A percentile compares a stretch with the other conserved stretches of the same genome.
phyloP scores from a whole-genome alignment of 2,113 vertebrate species.

The Sporophila hypoxantha region DNA sequence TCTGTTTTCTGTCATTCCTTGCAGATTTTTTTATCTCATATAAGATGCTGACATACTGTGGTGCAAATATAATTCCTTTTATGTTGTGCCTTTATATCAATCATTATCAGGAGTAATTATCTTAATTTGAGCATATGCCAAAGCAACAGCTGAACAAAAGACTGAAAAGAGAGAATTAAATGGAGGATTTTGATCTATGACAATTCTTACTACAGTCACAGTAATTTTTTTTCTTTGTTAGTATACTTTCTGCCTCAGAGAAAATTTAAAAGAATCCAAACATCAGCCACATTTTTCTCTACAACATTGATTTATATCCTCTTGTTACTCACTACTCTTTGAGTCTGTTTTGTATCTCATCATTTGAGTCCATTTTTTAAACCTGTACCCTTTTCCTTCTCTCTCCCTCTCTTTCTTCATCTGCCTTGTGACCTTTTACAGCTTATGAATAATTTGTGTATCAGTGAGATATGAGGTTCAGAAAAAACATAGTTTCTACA shows the following conservation, averaged over 20 bases:
- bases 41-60: background rate
- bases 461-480: slow-evolving; percentile 7
- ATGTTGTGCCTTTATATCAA: background rate
- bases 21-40: background rate
- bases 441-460: slow-evolving; percentile 53
- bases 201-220: background rate
- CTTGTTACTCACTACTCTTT: background rate
- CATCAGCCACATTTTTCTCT: background rate
- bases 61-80: background rate
- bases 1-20: background rate
- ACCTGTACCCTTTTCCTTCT: slow-evolving; percentile 13
- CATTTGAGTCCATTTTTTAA: slow-evolving; percentile 13
- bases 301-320: background rate
- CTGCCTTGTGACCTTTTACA: slow-evolving; percentile 35
- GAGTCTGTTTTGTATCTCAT: background rate
- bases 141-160: background rate
- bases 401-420: background rate
- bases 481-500: background rate
- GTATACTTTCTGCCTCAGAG: background rate
- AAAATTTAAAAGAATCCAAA: slow-evolving; percentile 14
- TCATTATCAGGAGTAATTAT: background rate
- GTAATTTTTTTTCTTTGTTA: background rate
- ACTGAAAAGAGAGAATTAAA: background rate
- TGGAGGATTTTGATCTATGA: background rate
- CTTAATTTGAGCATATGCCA: background rate